Evolutionary conservation across 2,888 invertebrate species (phyloP).

Genomic region (Tenthredo mesomela): DNA sequence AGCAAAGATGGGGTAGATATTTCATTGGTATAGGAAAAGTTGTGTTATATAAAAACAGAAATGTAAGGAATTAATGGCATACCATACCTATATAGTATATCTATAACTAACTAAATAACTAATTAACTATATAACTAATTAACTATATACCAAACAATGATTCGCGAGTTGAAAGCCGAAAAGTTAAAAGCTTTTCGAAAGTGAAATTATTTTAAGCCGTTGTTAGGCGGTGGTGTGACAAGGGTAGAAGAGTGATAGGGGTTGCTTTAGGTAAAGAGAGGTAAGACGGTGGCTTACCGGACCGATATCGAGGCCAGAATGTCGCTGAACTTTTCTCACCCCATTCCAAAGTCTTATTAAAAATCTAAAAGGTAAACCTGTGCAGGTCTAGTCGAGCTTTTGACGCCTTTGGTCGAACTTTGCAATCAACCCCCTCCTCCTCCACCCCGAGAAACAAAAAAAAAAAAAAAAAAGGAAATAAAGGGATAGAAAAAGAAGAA

Average conservation of each 20-base stretch:
- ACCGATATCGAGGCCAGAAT: slow-evolving; percentile 11
- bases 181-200: slow-evolving; percentile 37
- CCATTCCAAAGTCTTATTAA: neutral
- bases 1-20: neutral
- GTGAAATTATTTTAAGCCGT: slow-evolving; percentile 41
- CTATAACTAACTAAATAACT: neutral
- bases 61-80: neutral
- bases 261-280: slow-evolving; percentile 31
- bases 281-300: slow-evolving; percentile 11
- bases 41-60: neutral
- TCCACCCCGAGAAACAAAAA: neutral
- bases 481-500: neutral
- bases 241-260: slow-evolving; percentile 42
- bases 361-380: slow-evolving; percentile 30
- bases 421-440: neutral
- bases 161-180: slow-evolving; percentile 17
- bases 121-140: neutral
- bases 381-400: neutral
- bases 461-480: neutral
- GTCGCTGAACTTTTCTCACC: neutral
- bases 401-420: slow-evolving; percentile 24
- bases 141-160: slow-evolving; percentile 7
- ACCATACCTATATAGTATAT: no score
- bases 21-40: slow-evolving; percentile 15
- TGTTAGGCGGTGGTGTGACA: slow-evolving; percentile 42